Evolutionary conservation across 2,113 vertebrate genomes (phyloP), one percentile per base, ranked within the genome.

Genomic region (Camelus bactrianus): DNA sequence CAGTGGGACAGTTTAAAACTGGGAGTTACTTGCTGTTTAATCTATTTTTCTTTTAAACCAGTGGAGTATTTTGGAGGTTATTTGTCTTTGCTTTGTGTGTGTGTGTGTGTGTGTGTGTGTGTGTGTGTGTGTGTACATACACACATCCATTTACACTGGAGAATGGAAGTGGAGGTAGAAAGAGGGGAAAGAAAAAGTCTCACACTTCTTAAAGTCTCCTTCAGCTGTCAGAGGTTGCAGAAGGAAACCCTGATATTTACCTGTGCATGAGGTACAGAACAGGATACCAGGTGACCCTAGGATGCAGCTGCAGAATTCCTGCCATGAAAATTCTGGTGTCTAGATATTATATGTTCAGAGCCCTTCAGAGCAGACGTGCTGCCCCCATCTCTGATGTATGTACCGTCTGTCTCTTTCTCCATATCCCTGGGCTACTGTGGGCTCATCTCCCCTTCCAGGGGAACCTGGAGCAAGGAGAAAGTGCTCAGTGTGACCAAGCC

Each of bases 31-130:
- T 89, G 16, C 24, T 73, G 7, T 76, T 93, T 73, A 92, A 89
- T 79, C 24, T 95, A 46, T 62, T 91, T 93, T 96, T 28, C 11
- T 30, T 94, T 95, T 80, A 93, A 89, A 56, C 17, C 8, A n/a
- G 13, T 64, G 19, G 9, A 15, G 50, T 35, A 24, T 90, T 79
- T 89, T 56, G 52, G 62, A 42, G 20, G 10, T 85, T 60, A 5
- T 72, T 91, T 42, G 46, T 20, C 13, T 76, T 54, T 26, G 35
- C 3, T 30, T 0, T 90, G 26, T 72, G 38, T 60, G 7, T 89
- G 48, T 69, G 32, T 62, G 1, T 35, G 2, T 30, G 20, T 67
- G 5, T 84, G 6, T 48, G 50, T 30, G 17, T 52, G 4, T 64
- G 42, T 89, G 2, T 17, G 38, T 58, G 8, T 79, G 56, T 62